These are phyloP conservation scores for Linepithema humile DNA, from an alignment of 1,140 invertebrate genomes.

Conservation along the genomic window DNA sequence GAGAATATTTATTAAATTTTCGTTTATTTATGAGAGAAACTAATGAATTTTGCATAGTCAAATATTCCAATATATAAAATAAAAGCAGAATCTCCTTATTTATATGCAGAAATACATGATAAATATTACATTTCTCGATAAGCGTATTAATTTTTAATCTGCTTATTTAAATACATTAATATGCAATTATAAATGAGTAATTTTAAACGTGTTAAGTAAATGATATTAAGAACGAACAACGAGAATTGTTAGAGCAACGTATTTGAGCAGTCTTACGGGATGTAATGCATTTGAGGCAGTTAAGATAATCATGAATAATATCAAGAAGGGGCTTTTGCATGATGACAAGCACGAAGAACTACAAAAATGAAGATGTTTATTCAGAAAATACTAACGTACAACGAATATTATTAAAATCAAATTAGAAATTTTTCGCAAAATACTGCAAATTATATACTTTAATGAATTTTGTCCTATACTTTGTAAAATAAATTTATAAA, in stretches of 20 bases:
- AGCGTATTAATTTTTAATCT: neutral
- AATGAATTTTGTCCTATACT: neutral
- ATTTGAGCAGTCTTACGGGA: slow-evolving; percentile 70
- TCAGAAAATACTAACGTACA: neutral
- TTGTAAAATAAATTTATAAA: neutral
- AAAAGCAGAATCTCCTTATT: neutral
- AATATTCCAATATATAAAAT: neutral
- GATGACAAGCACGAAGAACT: neutral
- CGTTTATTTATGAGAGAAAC: neutral
- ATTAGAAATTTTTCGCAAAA: neutral
- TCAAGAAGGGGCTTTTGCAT: slow-evolving; percentile 42
- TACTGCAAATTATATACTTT: neutral
- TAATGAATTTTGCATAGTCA: neutral
- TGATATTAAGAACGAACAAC: slow-evolving; percentile 58
- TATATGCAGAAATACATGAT: neutral
- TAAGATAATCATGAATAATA: slow-evolving; percentile 66
- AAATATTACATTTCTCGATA: neutral
- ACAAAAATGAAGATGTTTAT: slow-evolving; percentile 40
- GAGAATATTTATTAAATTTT: slow-evolving; percentile 4
- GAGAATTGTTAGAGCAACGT: slow-evolving; percentile 54
- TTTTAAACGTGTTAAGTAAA: slow-evolving; percentile 60
- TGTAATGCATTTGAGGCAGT: slow-evolving; percentile 70
- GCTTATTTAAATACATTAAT: neutral
- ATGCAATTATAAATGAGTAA: neutral
- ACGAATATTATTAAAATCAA: neutral